phyloP scores from a whole-genome alignment of 2,888 invertebrate species.

The Limnephilus lunatus region DNA sequence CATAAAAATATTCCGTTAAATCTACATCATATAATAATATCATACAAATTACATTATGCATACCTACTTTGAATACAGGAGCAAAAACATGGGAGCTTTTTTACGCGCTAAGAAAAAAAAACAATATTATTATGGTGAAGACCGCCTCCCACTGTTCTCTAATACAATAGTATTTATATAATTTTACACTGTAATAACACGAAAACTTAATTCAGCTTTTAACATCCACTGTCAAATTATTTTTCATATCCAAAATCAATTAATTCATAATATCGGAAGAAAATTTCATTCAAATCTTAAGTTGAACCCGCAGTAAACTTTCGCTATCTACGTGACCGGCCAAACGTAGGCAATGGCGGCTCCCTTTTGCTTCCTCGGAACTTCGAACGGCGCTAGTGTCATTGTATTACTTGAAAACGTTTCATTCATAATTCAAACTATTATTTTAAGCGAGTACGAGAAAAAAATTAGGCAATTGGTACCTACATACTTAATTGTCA shows the following conservation, averaged over 20 bases:
- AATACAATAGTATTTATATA: not conserved
- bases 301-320: not conserved
- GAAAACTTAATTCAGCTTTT: not conserved
- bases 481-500: not conserved
- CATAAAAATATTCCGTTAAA: not conserved
- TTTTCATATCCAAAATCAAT: not conserved
- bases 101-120: not conserved
- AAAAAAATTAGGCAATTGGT: not conserved
- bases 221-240: not conserved
- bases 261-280: not conserved
- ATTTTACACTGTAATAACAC: not conserved
- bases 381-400: slow-evolving; percentile 4
- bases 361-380: slow-evolving; percentile 19
- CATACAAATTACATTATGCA: not conserved
- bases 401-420: not conserved
- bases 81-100: not conserved
- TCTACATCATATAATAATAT: not conserved
- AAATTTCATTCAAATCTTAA: not conserved
- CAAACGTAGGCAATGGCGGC: slow-evolving; percentile 33
- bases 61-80: not conserved
- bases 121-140: not conserved
- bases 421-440: not conserved
- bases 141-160: not conserved
- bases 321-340: slow-evolving; percentile 35
- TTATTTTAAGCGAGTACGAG: not conserved